phyloP scores from a whole-genome alignment of 2,888 invertebrate genomes.

The Lasiommata megera region DNA sequence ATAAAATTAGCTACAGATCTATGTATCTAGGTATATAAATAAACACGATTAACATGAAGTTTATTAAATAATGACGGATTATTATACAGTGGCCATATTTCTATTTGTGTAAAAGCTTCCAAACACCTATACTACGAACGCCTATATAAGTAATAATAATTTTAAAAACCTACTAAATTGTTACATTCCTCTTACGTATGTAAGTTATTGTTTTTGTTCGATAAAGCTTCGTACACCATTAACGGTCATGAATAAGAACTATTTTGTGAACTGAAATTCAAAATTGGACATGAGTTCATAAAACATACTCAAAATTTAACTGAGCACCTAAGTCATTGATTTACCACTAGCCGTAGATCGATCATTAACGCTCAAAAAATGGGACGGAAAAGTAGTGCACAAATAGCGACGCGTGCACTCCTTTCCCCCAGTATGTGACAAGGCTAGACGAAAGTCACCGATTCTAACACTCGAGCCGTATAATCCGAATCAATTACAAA shows the following conservation, averaged over 20 bases:
- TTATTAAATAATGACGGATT: slow-evolving; percentile 58
- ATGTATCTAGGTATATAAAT: slow-evolving; percentile 41
- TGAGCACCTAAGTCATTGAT: too few relatives aligned
- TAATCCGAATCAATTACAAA: too few relatives aligned
- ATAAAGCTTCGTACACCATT: slow-evolving; percentile 62
- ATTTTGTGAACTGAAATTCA: not conserved
- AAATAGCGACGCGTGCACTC: too few relatives aligned
- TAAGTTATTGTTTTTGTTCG: slow-evolving; percentile 67
- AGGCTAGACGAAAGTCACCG: too few relatives aligned
- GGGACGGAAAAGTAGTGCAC: too few relatives aligned
- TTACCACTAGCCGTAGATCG: too few relatives aligned
- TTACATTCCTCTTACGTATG: slow-evolving; percentile 63
- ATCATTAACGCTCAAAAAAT: too few relatives aligned
- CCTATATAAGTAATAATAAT: slow-evolving; percentile 44
- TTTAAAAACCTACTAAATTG: slow-evolving; percentile 48
- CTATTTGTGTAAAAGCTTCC: slow-evolving; percentile 78
- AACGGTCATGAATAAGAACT: slow-evolving; percentile 20
- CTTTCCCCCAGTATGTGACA: too few relatives aligned
- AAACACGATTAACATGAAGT: slow-evolving; percentile 61
- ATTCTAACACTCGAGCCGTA: too few relatives aligned
- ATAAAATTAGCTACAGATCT: slow-evolving; percentile 72
- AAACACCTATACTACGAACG: slow-evolving; percentile 72
- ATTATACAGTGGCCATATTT: slow-evolving; percentile 67
- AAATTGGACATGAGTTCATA: too few relatives aligned
- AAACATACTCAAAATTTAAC: too few relatives aligned